Base-by-base conservation (phyloP, 2,888 invertebrate genomes). In the Leptopilina drosophilae region DNA sequence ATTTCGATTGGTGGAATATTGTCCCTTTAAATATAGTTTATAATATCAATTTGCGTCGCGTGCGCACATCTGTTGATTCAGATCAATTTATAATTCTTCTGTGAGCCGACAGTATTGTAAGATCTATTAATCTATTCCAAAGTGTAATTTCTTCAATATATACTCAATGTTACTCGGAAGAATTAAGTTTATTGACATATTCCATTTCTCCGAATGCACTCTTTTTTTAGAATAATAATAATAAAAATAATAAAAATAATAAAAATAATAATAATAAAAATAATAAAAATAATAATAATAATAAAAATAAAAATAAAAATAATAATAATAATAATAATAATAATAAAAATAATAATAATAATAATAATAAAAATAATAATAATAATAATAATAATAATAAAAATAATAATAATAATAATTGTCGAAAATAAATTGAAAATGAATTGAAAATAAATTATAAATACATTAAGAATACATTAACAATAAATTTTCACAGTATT, bases 11-110 rank as follows among this genome's bases (percentile, higher is more conserved):
- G 9, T 46, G 9, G 46, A 46, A 46, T 46, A 46, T 46, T 46
- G 46, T 46, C 46, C 42, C 5, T 46, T 42, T 66, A 42, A n/a
- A 15, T 66, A 9, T 15, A 11, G 15, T 46, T 11, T 33, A 33
- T 33, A 33, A 33, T 33, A 69, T 69, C 49, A 69, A 69, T 66
- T 66, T 66, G 69, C 53, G 69, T 69, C 53, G 69, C 53, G 69
- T 69, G 69, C 69, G 49, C 26, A 12, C 49, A 69, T 69, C 69
- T 69, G 20, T 53, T 26, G 20, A 26, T 53, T 53, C 26, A 26
- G 26, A 53, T 69, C 49, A 69, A 69, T 66, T 66, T 66, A 66
- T 9, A 4, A 66, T 26, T 69, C 12, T 33, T 69, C 5, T 69
- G 15, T 46, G 9, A 46, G 33, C 14, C 14, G 64, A 1, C 20